Evolutionary conservation across 2,797 vertebrate genomes (phyloP).

Genomic region (Onychomys arenicola): DNA sequence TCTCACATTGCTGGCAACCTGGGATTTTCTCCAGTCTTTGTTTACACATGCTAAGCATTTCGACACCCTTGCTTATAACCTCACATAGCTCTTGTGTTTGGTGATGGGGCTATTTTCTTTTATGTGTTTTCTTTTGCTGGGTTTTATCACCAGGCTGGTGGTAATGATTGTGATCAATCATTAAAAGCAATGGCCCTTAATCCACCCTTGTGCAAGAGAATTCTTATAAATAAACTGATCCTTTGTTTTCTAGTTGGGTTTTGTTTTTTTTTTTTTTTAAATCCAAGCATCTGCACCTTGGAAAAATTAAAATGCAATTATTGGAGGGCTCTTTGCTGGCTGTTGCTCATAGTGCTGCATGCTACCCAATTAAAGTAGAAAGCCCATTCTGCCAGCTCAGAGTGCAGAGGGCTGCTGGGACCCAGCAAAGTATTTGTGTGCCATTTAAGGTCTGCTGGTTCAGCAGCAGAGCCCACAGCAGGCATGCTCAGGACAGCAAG

Average conservation of each 20-base stretch:
- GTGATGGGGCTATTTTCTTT: constrained; percentile 33
- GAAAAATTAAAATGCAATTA: constrained; percentile 67
- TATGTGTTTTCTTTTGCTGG: background rate
- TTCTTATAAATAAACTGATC: constrained; percentile 65
- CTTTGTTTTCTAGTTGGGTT: constrained; percentile 56
- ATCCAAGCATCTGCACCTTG: constrained; percentile 4
- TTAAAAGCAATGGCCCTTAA: constrained; percentile 60
- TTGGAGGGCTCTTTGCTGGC: background rate
- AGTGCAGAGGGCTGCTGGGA: background rate
- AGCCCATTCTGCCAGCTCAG: background rate
- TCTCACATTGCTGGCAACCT: constrained; percentile 67
- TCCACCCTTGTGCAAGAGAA: constrained; percentile 31
- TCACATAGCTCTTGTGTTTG: background rate
- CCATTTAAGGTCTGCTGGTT: constrained; percentile 24
- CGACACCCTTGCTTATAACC: background rate
- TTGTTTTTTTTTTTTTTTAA: background rate
- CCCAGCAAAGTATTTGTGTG: background rate
- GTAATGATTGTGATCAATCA: background rate
- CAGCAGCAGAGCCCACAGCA: background rate
- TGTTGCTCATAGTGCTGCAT: background rate
- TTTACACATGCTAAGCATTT: constrained; percentile 39
- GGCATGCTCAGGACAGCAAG: background rate
- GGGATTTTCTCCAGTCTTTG: constrained; percentile 69
- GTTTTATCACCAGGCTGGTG: background rate
- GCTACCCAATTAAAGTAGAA: constrained; percentile 54